Base-by-base conservation (phyloP, 2,797 vertebrate genomes). In the Sardinella longiceps region DNA sequence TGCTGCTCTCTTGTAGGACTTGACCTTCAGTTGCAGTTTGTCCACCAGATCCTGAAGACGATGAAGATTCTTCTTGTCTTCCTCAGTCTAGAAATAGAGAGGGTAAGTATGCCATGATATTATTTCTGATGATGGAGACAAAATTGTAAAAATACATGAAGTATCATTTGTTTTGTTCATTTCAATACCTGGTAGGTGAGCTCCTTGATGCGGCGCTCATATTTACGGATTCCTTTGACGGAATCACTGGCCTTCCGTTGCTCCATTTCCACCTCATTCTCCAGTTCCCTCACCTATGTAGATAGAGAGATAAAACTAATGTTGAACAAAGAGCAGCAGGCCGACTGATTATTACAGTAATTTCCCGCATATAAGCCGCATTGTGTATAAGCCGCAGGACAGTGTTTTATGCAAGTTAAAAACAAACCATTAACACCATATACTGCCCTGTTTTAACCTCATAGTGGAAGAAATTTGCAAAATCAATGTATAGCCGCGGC, bases 201-300 rank as follows among this genome's bases (percentile, higher is more conserved):
- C 90, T 98, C 97, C 92, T 97, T 98, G 88, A 98, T 96, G 82
- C 95, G 93, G 84, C 97, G 92, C 90, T 98, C 97, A 0, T 97
- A 97, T 90, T 98, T 98, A 70, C 97, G 87, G 7, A 88, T 70
- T 81, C 84, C 81, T 30, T 86, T 89, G 25, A 90, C 37, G 11
- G 86, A 81, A 15, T 91, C 81, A 51, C 80, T 83, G 60, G 84
- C 28, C 48, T 86, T 87, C 10, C 80, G 82, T 53, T 90, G 89
- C 80, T 89, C 88, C 60, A 89, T 11, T 39, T 96, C 94, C 6
- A 95, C 88, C 43, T 87, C 84, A 83, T 12, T 43, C 66, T 88
- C 90, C 58, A 90, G 83, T 50, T 88, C 85, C 80, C 87, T 86
- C 81, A 89, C 88, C 88, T 89, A 25, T n/a, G 56, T 30, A 30